These are phyloP conservation scores for Sarotherodon lohbergeri DNA, from an alignment of 2,113 vertebrate genomes.

Conservation along the genomic window DNA sequence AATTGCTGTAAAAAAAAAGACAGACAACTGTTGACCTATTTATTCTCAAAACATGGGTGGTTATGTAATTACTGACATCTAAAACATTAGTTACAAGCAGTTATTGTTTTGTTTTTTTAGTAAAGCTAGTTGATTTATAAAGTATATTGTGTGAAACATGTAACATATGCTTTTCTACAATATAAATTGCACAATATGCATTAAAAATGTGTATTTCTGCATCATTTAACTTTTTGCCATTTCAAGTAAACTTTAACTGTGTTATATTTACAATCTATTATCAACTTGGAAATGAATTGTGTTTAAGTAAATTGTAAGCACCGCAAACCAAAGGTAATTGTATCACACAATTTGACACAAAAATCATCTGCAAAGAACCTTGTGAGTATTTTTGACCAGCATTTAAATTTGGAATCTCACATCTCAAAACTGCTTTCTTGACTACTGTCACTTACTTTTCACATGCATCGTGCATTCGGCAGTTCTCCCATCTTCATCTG, in stretches of 20 bases:
- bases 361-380: not conserved
- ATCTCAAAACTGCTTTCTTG: not conserved
- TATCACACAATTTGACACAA: not conserved
- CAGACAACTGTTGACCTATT: not conserved
- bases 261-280: not conserved
- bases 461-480: not conserved
- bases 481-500: not conserved
- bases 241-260: not conserved
- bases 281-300: not conserved
- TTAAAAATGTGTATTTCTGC: not conserved
- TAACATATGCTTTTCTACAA: not conserved
- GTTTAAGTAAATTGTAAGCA: not conserved
- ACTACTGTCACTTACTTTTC: not conserved
- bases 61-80: not conserved
- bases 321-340: not conserved
- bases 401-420: not conserved
- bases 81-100: not conserved
- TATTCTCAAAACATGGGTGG: not conserved
- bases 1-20: not conserved
- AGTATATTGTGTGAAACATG: not conserved
- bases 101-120: not conserved
- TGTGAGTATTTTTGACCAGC: not conserved
- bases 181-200: not conserved
- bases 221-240: not conserved
- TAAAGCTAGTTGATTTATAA: not conserved